phyloP scores from a whole-genome alignment of 2,797 vertebrate genomes.

The Argentina silus region DNA sequence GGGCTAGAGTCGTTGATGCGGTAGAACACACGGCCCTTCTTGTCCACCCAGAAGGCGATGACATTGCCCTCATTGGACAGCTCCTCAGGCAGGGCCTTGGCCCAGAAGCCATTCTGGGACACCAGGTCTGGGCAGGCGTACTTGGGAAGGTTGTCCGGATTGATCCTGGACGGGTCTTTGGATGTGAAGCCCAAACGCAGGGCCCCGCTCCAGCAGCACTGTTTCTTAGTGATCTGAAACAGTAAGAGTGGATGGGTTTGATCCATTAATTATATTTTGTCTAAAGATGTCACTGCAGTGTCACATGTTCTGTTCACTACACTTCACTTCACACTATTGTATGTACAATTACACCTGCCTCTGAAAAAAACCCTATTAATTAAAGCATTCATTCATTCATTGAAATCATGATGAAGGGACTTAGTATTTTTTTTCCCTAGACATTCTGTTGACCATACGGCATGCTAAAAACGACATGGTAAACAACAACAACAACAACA shows the following conservation, averaged over 20 bases:
- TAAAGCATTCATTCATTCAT: too few relatives aligned
- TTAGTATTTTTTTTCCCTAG: neutral
- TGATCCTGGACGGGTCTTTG: constrained; percentile 95
- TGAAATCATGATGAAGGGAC: neutral
- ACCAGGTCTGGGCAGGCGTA: constrained; percentile 98
- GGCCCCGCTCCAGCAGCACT: constrained; percentile 97
- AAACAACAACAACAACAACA: constrained; percentile 23
- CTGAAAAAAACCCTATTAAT: too few relatives aligned
- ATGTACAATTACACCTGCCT: too few relatives aligned
- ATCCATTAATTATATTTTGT: too few relatives aligned
- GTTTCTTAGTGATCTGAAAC: constrained; percentile 93
- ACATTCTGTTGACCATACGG: constrained; percentile 10
- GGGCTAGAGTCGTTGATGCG: constrained; percentile 89
- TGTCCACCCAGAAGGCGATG: constrained; percentile 98
- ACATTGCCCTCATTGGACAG: constrained; percentile 93
- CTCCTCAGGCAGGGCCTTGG: constrained; percentile 95
- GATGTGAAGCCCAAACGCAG: constrained; percentile 94
- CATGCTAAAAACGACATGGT: constrained; percentile 39
- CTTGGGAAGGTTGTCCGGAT: constrained; percentile 93
- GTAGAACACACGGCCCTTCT: constrained; percentile 96
- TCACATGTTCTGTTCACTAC: too few relatives aligned
- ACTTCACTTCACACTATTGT: too few relatives aligned
- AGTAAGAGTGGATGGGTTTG: neutral
- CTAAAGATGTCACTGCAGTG: too few relatives aligned
- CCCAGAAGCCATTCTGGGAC: constrained; percentile 96